phyloP scores from a whole-genome alignment of 2,888 invertebrate genomes.

The Spilarctia lutea region DNA sequence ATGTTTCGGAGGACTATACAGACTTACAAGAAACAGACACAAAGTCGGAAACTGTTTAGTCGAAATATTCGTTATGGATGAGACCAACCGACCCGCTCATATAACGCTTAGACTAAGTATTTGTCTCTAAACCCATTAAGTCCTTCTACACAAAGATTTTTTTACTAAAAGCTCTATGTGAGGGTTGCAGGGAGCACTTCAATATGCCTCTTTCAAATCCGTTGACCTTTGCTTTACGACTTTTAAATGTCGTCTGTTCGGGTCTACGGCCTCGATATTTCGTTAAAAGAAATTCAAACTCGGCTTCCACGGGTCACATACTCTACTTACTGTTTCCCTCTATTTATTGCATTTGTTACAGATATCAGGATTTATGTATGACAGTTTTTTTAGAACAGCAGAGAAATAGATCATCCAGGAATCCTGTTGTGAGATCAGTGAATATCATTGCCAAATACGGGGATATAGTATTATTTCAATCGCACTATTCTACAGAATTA shows the following conservation, averaged over 20 bases:
- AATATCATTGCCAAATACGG: too few species aligned
- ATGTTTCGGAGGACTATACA: too few species aligned
- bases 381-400: not conserved
- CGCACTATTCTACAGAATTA: too few species aligned
- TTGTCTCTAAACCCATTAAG: not conserved
- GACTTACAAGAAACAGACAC: too few species aligned
- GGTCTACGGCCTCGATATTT: conserved; percentile 52
- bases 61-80: too few species aligned
- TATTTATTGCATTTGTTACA: not conserved
- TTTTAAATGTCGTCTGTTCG: conserved; percentile 58
- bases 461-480: too few species aligned
- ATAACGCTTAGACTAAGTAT: not conserved
- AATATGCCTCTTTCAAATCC: conserved; percentile 49
- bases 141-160: conserved; percentile 26
- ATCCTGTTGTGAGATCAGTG: too few species aligned
- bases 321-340: conserved; percentile 25
- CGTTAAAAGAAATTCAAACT: conserved; percentile 47
- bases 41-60: too few species aligned
- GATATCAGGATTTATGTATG: not conserved
- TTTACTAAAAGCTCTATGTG: conserved; percentile 26
- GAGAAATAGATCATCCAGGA: not conserved
- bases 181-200: conserved; percentile 25
- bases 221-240: conserved; percentile 62
- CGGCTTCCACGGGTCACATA: conserved; percentile 28
- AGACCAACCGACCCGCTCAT: too few species aligned